These are phyloP conservation scores for Mustela nigripes DNA, from an alignment of 2,113 vertebrate genomes.

Conservation along the genomic window DNA sequence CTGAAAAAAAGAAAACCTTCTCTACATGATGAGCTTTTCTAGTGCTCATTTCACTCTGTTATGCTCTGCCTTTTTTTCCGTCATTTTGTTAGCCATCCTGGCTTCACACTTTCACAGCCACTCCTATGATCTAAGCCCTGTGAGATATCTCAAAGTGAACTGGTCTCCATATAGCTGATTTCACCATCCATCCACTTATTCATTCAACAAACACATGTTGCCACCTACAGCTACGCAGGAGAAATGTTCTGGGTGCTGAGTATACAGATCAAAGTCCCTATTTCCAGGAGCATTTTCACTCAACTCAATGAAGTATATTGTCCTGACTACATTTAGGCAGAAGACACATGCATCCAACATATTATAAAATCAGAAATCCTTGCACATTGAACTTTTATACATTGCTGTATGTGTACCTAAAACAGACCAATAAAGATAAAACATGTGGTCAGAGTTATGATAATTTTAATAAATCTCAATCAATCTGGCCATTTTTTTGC, in stretches of 20 bases:
- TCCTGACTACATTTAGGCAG: slow-evolving; percentile 1
- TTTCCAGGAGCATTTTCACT: neutral
- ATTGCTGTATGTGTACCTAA: neutral
- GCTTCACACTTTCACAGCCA: neutral
- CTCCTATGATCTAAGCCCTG: neutral
- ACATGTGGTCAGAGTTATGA: neutral
- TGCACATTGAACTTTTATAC: neutral
- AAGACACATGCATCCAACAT: neutral
- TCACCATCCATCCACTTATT: neutral
- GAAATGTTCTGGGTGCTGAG: neutral
- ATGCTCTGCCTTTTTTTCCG: neutral
- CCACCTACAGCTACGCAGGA: neutral
- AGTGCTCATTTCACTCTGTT: neutral
- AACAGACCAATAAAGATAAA: slow-evolving; percentile 10
- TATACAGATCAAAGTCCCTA: neutral
- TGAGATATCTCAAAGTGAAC: neutral
- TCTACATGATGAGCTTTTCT: neutral
- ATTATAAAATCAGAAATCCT: neutral
- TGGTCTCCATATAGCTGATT: neutral
- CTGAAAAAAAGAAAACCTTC: neutral
- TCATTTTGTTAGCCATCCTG: neutral
- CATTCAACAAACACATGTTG: neutral
- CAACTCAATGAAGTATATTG: neutral
- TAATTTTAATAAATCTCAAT: neutral
- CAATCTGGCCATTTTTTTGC: neutral